A percentile compares a stretch with the other conserved stretches of the same genome.
phyloP scores from a whole-genome alignment of 2,113 vertebrate genomes.

The Brevimyrus niger region DNA sequence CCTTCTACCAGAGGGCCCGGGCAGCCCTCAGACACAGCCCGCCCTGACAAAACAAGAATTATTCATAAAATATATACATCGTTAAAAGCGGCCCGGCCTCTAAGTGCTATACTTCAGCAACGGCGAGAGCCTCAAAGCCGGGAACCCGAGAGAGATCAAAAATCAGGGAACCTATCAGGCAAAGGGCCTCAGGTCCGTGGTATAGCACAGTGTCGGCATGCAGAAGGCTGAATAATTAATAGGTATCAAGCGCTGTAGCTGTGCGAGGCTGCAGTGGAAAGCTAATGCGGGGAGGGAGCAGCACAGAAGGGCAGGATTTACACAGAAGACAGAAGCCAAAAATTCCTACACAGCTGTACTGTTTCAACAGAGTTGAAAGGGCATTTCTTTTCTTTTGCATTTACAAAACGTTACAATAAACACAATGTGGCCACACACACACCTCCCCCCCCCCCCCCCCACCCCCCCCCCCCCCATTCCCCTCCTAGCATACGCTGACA shows the following conservation, averaged over 20 bases:
- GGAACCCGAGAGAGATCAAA: background rate
- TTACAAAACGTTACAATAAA: background rate
- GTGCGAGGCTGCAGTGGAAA: background rate
- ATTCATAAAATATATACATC: background rate
- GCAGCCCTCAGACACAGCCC: background rate
- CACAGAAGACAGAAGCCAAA: background rate
- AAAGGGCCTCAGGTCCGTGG: background rate
- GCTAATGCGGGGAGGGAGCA: background rate
- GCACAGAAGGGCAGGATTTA: background rate
- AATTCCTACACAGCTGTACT: background rate
- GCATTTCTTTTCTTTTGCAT: background rate
- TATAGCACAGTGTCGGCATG: background rate
- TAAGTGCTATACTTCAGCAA: background rate
- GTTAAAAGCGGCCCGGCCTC: background rate
- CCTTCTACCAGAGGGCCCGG: background rate
- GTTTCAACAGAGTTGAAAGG: background rate
- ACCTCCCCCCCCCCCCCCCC: background rate
- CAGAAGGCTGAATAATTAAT: slow-evolving; percentile 9
- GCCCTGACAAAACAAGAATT: background rate
- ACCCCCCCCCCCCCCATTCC: too few species aligned
- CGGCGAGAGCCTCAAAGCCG: background rate
- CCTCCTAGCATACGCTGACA: too few species aligned
- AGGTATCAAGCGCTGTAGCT: slow-evolving; percentile 1
- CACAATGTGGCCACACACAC: background rate
- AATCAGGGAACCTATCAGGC: background rate